Evolutionary conservation across 23 tunicate genomes (phyloP).

Genomic region (Trididemnum clinides): DNA sequence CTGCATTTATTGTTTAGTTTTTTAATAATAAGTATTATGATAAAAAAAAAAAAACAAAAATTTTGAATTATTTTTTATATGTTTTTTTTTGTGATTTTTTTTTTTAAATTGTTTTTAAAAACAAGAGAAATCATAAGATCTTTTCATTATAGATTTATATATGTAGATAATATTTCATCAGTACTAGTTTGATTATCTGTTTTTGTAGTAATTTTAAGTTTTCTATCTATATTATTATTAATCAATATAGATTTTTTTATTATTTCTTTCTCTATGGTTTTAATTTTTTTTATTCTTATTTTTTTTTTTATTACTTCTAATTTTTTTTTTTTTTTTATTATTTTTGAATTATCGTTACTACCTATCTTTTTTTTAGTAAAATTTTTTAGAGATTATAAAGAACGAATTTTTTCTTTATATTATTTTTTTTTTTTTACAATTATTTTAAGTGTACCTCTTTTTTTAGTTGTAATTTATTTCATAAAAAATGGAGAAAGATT

Average conservation of each 20-base stretch:
- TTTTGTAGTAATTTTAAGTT: background rate
- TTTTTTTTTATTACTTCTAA: background rate
- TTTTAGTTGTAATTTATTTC: background rate
- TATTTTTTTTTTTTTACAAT: conserved; percentile 11
- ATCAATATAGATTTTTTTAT: too few species aligned
- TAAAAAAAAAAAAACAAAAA: background rate
- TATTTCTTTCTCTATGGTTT: background rate
- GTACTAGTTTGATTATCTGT: background rate
- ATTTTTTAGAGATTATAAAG: background rate
- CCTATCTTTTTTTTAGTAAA: background rate
- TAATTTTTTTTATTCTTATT: background rate
- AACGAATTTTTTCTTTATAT: background rate
- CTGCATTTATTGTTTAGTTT: background rate
- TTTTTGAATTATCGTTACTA: background rate
- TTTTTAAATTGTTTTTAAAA: background rate
- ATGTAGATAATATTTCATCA: background rate
- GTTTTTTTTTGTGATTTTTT: background rate
- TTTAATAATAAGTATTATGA: too few species aligned
- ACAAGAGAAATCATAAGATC: background rate
- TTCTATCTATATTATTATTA: background rate
- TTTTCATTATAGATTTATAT: background rate
- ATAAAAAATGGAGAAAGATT: background rate
- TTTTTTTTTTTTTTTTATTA: background rate
- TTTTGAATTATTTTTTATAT: background rate
- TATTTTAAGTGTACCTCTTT: background rate